Base-by-base conservation (phyloP, 2,113 vertebrate species). In the Syngnathus scovelli region DNA sequence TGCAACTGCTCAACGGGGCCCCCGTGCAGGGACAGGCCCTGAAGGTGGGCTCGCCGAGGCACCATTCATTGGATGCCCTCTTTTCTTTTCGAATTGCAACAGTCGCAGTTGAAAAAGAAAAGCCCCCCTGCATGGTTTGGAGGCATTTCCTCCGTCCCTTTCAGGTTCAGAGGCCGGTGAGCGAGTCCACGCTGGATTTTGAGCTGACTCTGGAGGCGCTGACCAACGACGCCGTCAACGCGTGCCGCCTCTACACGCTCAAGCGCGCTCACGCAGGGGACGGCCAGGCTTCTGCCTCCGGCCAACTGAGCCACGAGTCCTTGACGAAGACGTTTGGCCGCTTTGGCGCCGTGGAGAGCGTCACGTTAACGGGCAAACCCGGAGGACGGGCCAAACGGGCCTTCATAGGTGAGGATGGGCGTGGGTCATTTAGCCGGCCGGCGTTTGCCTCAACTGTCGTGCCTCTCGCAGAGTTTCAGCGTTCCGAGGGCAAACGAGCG, bases 101-200 rank as follows among this genome's bases (percentile, higher is more conserved):
- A 27, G 27, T 27, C 1, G 27, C 27, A 27, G 2, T 27, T 27
- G 27, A 27, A 27, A 27, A 27, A 27, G 27, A 27, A 27, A 27
- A 27, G 27, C 27, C 27, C 27, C 27, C 27, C 2, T 27, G 27
- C 27, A 27, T 2, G 27, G 27, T 33, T 2, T 33, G 27, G 27
- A 33, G 27, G 27, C 27, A 3, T 33, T 33, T 33, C 2, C 27
- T 33, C 27, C 27, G 27, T 33, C 27, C 27, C 27, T 64, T 49
- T 67, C 3, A 97, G 95, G 92, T 95, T 0, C 93, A 92, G 80
- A 92, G 95, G 66, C 93, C 92, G 0, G 73, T 96, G 10, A 79
- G 78, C 2, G 90, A 92, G 74, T 81, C 83, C 0, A 89, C 70
- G 37, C 86, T 97, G 48, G 94, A 98, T 64, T 84, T 91, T 63